Evolutionary conservation across 2,888 invertebrate genomes (phyloP).

Genomic region (Drosophila neonasuta): DNA sequence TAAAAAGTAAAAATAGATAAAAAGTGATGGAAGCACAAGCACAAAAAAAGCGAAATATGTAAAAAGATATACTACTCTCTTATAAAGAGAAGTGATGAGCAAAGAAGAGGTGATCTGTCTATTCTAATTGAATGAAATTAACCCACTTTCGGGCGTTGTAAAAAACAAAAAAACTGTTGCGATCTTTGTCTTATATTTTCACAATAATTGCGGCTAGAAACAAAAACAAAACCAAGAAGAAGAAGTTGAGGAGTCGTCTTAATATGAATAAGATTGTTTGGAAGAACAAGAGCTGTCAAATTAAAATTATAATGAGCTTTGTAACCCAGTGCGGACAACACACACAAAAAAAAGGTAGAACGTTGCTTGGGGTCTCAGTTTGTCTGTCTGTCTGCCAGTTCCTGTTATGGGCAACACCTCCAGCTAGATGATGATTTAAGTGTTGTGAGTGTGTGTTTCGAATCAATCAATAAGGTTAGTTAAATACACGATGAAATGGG

Average conservation of each 20-base stretch:
- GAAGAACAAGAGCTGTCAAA: slow-evolving; percentile 51
- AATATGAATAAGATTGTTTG: slow-evolving; percentile 57
- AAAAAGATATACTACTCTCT: slow-evolving; percentile 12
- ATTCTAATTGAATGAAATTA: slow-evolving; percentile 76
- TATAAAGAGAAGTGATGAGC: slow-evolving; percentile 3
- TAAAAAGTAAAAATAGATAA: slow-evolving; percentile 35
- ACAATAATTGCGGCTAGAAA: slow-evolving; percentile 56
- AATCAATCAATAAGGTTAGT: slow-evolving; percentile 56
- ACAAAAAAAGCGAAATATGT: slow-evolving; percentile 2
- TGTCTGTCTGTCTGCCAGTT: slow-evolving; percentile 17
- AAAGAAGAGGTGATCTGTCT: slow-evolving; percentile 33
- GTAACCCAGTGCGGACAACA: slow-evolving; percentile 20
- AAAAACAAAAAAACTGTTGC: slow-evolving; percentile 53
- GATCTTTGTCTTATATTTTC: slow-evolving; percentile 55
- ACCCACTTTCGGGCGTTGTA: slow-evolving; percentile 63
- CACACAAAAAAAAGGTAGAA: slow-evolving; percentile 33
- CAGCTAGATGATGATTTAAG: neutral
- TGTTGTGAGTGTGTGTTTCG: slow-evolving; percentile 23
- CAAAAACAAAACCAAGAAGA: slow-evolving; percentile 6
- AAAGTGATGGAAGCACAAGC: neutral
- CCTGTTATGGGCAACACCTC: slow-evolving; percentile 43
- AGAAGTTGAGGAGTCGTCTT: slow-evolving; percentile 7
- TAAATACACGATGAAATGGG: slow-evolving; percentile 26
- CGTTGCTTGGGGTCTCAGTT: slow-evolving; percentile 20
- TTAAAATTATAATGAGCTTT: slow-evolving; percentile 60